These are phyloP conservation scores for Crotalus helleri DNA, from an alignment of 2,113 vertebrate species.

Conservation along the genomic window DNA sequence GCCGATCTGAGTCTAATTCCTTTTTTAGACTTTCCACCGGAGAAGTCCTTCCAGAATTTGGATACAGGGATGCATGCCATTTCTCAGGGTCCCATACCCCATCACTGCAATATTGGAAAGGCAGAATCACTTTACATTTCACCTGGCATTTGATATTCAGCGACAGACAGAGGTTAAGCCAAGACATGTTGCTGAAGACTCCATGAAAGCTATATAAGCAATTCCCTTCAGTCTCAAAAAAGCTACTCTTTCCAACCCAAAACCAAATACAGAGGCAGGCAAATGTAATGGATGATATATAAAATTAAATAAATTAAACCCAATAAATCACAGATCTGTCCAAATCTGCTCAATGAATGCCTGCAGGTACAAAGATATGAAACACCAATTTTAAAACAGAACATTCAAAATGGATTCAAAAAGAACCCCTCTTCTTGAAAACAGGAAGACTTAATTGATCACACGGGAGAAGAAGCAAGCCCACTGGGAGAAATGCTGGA, in stretches of 20 bases:
- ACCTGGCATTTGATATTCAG: background rate
- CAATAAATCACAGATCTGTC: background rate
- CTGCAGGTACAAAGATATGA: background rate
- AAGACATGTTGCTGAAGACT: background rate
- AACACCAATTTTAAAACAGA: background rate
- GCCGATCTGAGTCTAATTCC: slow-evolving; percentile 83
- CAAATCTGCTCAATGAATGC: background rate
- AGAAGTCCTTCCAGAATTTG: slow-evolving; percentile 85
- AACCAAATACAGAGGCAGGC: background rate
- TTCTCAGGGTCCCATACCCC: slow-evolving; percentile 99
- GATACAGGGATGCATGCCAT: slow-evolving; percentile 96
- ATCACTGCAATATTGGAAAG: slow-evolving; percentile 74
- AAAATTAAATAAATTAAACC: background rate
- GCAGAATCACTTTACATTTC: background rate
- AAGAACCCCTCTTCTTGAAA: background rate
- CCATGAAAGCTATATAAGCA: background rate
- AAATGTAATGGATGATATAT: background rate
- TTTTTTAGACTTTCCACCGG: slow-evolving; percentile 89
- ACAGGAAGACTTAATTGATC: background rate
- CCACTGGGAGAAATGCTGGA: background rate
- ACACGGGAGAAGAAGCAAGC: background rate
- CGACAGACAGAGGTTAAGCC: background rate
- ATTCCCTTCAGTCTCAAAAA: background rate
- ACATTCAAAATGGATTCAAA: background rate
- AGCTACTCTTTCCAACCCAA: background rate